A percentile compares a stretch with the other conserved stretches of the same genome.
phyloP scores from a whole-genome alignment of 2,113 vertebrate genomes.

The Perognathus longimembris region DNA sequence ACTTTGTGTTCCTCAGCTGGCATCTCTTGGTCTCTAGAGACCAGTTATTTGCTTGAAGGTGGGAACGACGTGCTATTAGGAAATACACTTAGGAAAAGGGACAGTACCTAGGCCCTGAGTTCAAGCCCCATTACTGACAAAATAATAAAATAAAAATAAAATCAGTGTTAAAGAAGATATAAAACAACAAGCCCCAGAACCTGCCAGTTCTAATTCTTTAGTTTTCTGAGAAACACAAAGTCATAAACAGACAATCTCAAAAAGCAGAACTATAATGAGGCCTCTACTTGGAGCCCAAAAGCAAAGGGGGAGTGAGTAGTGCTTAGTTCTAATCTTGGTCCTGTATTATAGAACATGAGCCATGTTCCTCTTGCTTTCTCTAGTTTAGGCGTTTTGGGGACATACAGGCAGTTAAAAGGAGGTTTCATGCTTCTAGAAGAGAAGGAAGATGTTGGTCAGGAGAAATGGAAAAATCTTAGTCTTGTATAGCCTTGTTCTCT shows the following conservation, averaged over 20 bases:
- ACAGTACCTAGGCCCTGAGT: too few relatives aligned
- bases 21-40: background rate
- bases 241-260: slow-evolving; percentile 1
- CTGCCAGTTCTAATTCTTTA: background rate
- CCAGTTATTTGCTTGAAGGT: background rate
- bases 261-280: slow-evolving; percentile 7
- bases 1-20: background rate
- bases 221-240: slow-evolving; percentile 32
- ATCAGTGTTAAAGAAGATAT: background rate
- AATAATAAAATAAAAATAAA: background rate
- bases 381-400: background rate
- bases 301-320: background rate
- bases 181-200: background rate
- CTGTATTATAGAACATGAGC: background rate
- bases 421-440: background rate
- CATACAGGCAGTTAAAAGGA: background rate
- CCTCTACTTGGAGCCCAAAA: background rate
- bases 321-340: background rate
- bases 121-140: too few relatives aligned
- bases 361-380: background rate
- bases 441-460: background rate
- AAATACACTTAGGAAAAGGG: background rate
- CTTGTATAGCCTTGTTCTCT: background rate
- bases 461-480: background rate
- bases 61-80: background rate